phyloP scores from a whole-genome alignment of 2,888 invertebrate species.

The Diplazon laetatorius region DNA sequence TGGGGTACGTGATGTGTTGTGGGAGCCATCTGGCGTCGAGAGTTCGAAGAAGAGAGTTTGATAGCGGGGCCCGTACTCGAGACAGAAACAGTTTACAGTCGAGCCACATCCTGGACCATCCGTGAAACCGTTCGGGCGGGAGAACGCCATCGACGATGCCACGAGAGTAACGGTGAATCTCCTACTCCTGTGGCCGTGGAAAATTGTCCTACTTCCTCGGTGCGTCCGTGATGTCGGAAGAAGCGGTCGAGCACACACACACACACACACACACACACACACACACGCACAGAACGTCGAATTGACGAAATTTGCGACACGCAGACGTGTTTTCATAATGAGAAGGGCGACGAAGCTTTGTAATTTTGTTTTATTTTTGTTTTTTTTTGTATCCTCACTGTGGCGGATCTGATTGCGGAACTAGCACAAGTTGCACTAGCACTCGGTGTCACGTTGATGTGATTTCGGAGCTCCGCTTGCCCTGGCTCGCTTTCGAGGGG shows the following conservation, averaged over 20 bases:
- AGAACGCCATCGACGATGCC: conserved; percentile 63
- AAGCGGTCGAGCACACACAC: background rate
- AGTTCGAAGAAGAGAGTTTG: background rate
- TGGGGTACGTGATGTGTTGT: background rate
- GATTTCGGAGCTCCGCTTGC: no score
- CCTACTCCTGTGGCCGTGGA: conserved; percentile 63
- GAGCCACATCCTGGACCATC: conserved; percentile 54
- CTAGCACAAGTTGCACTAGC: no score
- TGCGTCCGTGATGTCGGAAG: conserved; percentile 44
- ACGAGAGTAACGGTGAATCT: conserved; percentile 73
- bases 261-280: no score
- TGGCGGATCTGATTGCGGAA: no score
- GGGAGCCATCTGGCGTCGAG: conserved; percentile 14
- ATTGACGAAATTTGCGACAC: no score
- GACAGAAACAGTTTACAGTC: conserved; percentile 36
- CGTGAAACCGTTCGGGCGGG: conserved; percentile 34
- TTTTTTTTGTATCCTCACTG: no score
- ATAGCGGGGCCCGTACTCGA: conserved; percentile 8
- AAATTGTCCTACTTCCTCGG: conserved; percentile 71
- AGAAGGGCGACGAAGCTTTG: no score
- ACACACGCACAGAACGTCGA: no score
- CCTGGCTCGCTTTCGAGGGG: no score
- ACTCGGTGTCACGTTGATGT: no score
- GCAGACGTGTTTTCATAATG: no score
- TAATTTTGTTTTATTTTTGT: no score